Conservation (phyloP, 2,113 vertebrate genomes). For the Lagopus muta region DNA sequence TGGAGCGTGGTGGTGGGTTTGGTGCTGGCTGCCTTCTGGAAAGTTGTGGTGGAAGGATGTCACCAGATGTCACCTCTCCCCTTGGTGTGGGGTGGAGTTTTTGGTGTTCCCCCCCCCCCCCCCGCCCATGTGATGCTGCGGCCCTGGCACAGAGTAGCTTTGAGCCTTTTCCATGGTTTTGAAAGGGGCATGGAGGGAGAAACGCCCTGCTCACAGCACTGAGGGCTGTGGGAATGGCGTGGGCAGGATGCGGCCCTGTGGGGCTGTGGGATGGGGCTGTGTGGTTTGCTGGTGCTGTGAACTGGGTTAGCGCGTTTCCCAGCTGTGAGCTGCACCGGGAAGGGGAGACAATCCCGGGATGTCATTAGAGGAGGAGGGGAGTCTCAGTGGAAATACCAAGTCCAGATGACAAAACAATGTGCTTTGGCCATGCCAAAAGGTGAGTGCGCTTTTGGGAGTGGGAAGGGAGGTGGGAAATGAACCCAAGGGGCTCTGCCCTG, state of each 20-base stretch:
- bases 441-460: not conserved
- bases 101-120: too few relatives aligned
- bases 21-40: not conserved
- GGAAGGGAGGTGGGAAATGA: not conserved
- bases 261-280: not conserved
- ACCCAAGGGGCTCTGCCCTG: not conserved
- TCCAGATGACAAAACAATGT: constrained; percentile 37
- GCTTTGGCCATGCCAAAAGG: not conserved
- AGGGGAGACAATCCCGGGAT: constrained; percentile 72
- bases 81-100: rapidly evolving
- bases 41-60: not conserved
- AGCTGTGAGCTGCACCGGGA: constrained; percentile 63
- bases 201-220: rapidly evolving
- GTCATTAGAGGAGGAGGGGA: constrained; percentile 60
- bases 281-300: not conserved
- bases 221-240: not conserved
- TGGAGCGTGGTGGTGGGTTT: not conserved
- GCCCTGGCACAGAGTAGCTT: not conserved
- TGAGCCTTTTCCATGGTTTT: not conserved
- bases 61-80: not conserved
- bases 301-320: constrained; percentile 51
- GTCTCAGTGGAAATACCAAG: constrained; percentile 57
- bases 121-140: rapidly evolving
- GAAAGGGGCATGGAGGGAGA: not conserved
- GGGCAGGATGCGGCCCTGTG: not conserved